A percentile compares a stretch with the other conserved stretches of the same genome.
Evolutionary conservation across 2,797 vertebrate species (phyloP).

Genomic region (Dermochelys coriacea): DNA sequence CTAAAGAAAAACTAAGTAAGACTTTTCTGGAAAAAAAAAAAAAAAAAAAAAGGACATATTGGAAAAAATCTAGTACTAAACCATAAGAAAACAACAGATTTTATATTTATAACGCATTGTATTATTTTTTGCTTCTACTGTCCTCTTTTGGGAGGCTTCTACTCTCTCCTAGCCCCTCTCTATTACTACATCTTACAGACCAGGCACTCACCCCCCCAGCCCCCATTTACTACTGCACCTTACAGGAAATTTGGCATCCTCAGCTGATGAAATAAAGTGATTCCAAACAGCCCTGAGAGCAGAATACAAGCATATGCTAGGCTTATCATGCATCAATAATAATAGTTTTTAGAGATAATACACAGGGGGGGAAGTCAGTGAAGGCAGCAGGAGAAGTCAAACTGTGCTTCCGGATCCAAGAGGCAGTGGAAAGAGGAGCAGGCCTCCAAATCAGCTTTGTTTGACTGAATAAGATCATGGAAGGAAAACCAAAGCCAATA

Average conservation of each 20-base stretch:
- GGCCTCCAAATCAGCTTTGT: not conserved
- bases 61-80: not conserved
- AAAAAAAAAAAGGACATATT: no score
- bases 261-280: not conserved
- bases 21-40: not conserved
- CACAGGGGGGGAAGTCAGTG: not conserved
- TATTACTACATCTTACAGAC: not conserved
- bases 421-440: not conserved
- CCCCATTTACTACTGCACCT: not conserved
- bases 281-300: not conserved
- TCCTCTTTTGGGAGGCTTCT: not conserved
- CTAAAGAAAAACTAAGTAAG: not conserved
- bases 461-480: not conserved
- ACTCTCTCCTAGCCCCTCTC: not conserved
- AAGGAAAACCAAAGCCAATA: not conserved
- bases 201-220: rapidly evolving
- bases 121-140: not conserved
- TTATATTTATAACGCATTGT: not conserved
- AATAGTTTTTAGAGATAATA: not conserved
- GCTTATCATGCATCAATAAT: not conserved
- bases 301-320: not conserved
- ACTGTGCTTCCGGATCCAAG: not conserved
- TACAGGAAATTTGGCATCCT: not conserved
- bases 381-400: not conserved
- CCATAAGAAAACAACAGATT: not conserved